Percentiles rank a stretch among this genome's conserved stretches.
Evolutionary conservation across 2,888 invertebrate species (phyloP).

Genomic region (Platynereis dumerilii): DNA sequence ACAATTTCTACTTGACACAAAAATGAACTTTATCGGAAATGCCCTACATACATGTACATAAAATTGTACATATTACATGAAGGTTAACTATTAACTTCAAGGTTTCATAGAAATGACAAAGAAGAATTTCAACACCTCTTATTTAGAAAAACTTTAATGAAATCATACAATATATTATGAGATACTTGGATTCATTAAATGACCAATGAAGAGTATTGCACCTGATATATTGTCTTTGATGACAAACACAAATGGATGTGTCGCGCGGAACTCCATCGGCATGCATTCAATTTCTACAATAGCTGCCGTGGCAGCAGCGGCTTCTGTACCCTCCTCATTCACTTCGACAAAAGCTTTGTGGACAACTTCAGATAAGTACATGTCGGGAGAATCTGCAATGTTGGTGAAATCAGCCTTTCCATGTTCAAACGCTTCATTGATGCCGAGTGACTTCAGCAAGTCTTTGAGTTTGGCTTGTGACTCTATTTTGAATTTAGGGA

Average conservation of each 20-base stretch:
- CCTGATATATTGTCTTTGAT: slow-evolving; percentile 31
- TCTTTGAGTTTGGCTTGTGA: slow-evolving; percentile 38
- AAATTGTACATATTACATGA: too few species aligned
- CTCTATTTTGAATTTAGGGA: not conserved
- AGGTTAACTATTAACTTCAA: too few species aligned
- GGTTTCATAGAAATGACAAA: too few species aligned
- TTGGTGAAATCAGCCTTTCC: slow-evolving; percentile 52
- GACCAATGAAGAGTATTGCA: slow-evolving; percentile 37
- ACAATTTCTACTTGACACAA: too few species aligned
- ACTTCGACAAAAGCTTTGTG: slow-evolving; percentile 54
- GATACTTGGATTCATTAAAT: slow-evolving; percentile 18
- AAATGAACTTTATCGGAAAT: too few species aligned
- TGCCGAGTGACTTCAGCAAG: slow-evolving; percentile 44
- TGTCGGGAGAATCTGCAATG: slow-evolving; percentile 40
- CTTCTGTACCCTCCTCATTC: slow-evolving; percentile 58
- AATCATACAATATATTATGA: too few species aligned
- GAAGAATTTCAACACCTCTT: too few species aligned
- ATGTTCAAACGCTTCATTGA: slow-evolving; percentile 43
- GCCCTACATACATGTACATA: too few species aligned
- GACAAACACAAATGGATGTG: slow-evolving; percentile 38
- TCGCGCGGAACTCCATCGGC: slow-evolving; percentile 29
- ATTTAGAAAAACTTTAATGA: too few species aligned
- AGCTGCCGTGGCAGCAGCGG: slow-evolving; percentile 52
- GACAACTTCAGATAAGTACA: slow-evolving; percentile 47
- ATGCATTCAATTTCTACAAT: slow-evolving; percentile 16